Percentiles rank a stretch among this genome's conserved stretches.
These are phyloP conservation scores for Morelia viridis DNA, from an alignment of 2,797 vertebrate genomes.

Conservation along the genomic window DNA sequence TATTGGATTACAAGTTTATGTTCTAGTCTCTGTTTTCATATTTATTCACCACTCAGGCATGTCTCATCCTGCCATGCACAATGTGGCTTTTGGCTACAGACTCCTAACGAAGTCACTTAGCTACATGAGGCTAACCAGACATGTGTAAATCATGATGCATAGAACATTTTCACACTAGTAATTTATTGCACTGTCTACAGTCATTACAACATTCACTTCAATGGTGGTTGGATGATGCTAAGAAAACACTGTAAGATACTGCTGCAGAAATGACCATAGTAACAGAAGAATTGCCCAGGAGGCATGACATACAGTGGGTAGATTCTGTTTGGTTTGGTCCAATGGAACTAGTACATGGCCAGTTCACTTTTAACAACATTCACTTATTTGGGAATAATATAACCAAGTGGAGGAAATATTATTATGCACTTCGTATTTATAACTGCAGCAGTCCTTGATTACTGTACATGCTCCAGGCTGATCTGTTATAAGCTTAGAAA, in stretches of 20 bases:
- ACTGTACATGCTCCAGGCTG: neutral
- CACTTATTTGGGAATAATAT: neutral
- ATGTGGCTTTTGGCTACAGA: neutral
- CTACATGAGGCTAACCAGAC: neutral
- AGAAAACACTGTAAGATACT: neutral
- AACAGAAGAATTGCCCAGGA: neutral
- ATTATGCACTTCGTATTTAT: neutral
- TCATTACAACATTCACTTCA: neutral
- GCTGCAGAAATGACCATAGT: neutral
- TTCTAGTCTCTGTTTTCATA: neutral
- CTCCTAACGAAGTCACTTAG: neutral
- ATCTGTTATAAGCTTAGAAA: conserved; percentile 36
- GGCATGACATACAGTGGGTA: neutral
- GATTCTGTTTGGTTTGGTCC: neutral
- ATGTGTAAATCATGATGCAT: neutral
- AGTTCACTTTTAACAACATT: neutral
- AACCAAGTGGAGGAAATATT: neutral
- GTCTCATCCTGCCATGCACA: neutral
- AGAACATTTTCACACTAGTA: neutral
- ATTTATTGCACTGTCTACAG: neutral
- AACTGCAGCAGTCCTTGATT: neutral
- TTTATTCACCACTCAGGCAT: neutral
- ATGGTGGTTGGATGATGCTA: neutral
- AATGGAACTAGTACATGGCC: neutral
- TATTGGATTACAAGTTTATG: neutral